These are phyloP conservation scores for Orcinus orca DNA, from an alignment of 2,113 vertebrate genomes.

Conservation along the genomic window DNA sequence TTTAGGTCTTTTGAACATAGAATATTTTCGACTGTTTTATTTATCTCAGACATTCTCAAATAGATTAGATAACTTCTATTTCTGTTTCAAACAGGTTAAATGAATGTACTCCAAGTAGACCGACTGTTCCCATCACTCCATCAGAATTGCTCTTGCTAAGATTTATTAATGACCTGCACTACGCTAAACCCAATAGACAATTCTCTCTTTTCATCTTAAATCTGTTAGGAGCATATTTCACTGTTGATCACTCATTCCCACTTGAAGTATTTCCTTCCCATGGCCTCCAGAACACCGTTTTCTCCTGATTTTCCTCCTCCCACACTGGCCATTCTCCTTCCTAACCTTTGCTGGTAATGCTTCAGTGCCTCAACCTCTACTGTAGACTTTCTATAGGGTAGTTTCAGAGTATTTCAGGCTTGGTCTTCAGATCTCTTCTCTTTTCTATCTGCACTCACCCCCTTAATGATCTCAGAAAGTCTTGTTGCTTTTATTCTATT, in stretches of 20 bases:
- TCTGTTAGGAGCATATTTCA: neutral
- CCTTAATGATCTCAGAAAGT: neutral
- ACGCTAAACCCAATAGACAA: neutral
- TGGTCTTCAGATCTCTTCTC: neutral
- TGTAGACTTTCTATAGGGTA: neutral
- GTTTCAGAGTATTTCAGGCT: neutral
- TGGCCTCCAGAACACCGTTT: neutral
- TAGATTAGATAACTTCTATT: neutral
- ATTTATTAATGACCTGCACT: neutral
- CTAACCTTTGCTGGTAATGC: neutral
- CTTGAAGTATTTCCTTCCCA: neutral
- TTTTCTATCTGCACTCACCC: neutral
- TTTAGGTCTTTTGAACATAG: slow-evolving; percentile 2
- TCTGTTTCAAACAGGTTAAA: slow-evolving; percentile 23
- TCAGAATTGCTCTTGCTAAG: neutral
- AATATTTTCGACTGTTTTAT: neutral
- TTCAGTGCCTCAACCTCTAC: neutral
- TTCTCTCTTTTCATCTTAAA: neutral
- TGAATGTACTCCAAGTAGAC: neutral
- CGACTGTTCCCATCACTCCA: neutral
- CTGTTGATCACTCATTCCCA: neutral
- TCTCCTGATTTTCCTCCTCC: neutral
- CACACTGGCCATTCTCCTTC: neutral
- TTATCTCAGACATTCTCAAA: slow-evolving; percentile 15
- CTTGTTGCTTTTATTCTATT: neutral